Conservation (phyloP, 2,797 vertebrate genomes). For the Australoheros facetus region DNA sequence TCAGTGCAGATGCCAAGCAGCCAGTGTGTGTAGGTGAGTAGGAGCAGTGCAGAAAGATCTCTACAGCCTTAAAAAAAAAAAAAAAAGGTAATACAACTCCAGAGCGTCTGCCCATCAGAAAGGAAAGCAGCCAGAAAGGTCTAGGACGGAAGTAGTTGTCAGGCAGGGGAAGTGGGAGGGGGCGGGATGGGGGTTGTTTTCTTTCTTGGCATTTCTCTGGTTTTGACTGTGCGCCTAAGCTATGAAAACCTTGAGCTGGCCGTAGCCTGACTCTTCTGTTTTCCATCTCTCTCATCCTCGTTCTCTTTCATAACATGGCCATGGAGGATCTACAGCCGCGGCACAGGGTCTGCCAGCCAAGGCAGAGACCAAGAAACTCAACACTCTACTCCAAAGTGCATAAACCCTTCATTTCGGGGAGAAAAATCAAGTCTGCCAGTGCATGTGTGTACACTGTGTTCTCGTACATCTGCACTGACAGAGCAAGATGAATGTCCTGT, state of each 20-base stretch:
- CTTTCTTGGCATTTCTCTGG: constrained; percentile 16
- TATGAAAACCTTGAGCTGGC: constrained; percentile 52
- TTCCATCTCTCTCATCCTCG: constrained; percentile 44
- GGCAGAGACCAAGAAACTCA: constrained; percentile 49
- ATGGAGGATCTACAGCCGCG: constrained; percentile 61
- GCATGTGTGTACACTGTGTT: constrained; percentile 48
- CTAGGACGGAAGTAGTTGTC: constrained; percentile 55
- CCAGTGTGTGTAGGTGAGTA: constrained; percentile 22
- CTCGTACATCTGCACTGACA: constrained; percentile 11
- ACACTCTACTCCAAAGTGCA: constrained; percentile 53
- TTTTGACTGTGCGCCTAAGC: constrained; percentile 45
- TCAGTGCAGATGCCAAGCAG: constrained; percentile 56
- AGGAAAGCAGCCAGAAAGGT: constrained; percentile 69
- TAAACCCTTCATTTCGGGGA: constrained; percentile 65
- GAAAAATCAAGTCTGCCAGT: constrained; percentile 52
- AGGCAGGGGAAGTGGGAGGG: constrained; percentile 40
- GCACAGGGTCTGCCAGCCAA: constrained; percentile 41
- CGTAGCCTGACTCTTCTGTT: constrained; percentile 58
- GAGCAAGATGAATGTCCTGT: constrained; percentile 14
- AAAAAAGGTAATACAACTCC: constrained; percentile 33
- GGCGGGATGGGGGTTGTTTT: background rate
- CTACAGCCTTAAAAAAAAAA: constrained; percentile 26
- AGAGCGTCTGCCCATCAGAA: constrained; percentile 51
- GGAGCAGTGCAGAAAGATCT: constrained; percentile 38
- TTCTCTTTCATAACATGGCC: constrained; percentile 54